phyloP scores from a whole-genome alignment of 2,797 vertebrate species.

The Acanthis flammea region DNA sequence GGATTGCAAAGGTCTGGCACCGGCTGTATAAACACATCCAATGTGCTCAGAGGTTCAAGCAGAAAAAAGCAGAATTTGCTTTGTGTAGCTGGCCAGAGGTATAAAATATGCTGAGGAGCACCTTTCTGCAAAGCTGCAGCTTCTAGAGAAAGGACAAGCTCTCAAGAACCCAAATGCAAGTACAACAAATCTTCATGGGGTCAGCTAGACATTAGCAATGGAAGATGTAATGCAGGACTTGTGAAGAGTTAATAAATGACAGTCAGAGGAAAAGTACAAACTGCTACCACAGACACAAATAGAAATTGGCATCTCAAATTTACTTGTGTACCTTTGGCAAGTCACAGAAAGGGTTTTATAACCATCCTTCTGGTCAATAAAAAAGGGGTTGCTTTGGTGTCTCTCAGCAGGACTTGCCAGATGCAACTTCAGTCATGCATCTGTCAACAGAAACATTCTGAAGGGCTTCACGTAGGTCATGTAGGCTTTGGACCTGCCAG shows the following conservation, averaged over 20 bases:
- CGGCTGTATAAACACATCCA: not conserved
- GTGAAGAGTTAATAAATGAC: not conserved
- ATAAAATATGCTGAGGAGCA: not conserved
- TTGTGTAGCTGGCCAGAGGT: not conserved
- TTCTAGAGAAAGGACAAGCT: not conserved
- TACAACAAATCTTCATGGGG: not conserved
- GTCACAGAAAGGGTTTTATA: constrained; percentile 43
- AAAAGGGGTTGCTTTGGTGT: not conserved
- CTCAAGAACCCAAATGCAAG: not conserved
- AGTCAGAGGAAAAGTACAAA: constrained; percentile 46
- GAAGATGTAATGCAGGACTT: not conserved
- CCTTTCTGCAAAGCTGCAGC: not conserved
- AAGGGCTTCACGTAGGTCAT: constrained; percentile 32
- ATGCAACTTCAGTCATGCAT: not conserved
- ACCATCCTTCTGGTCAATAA: not conserved
- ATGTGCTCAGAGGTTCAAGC: not conserved
- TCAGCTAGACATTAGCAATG: not conserved
- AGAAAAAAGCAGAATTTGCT: not conserved
- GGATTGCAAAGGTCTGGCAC: not conserved
- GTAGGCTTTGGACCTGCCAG: constrained; percentile 25
- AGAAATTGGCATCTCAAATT: not conserved
- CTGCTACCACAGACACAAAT: not conserved
- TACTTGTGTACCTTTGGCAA: constrained; percentile 26
- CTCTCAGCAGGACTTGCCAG: constrained; percentile 14
- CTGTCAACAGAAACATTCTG: constrained; percentile 43